phyloP scores from a whole-genome alignment of 2,888 invertebrate genomes.

The Helobdella robusta region DNA sequence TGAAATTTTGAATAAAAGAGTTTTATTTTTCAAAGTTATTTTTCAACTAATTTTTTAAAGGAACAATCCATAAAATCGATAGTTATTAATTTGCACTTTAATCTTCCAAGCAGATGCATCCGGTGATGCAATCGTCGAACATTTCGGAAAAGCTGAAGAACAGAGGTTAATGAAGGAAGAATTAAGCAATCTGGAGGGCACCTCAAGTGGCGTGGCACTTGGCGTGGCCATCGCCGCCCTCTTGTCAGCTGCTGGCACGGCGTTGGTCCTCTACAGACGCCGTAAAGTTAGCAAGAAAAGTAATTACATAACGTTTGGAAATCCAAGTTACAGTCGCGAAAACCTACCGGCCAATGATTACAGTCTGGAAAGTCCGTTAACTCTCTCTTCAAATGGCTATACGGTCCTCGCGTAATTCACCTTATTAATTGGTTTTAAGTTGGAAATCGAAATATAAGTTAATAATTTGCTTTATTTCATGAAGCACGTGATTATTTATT shows the following conservation, averaged over 20 bases:
- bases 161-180: neutral
- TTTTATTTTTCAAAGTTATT: too few relatives aligned
- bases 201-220: conserved; percentile 27
- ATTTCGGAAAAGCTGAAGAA: neutral
- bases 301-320: conserved; percentile 34
- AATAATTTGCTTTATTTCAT: too few relatives aligned
- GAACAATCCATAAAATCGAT: too few relatives aligned
- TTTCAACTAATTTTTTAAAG: too few relatives aligned
- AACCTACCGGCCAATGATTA: conserved; percentile 34
- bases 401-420: conserved; percentile 31
- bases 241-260: conserved; percentile 24
- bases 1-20: too few relatives aligned
- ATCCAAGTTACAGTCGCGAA: conserved; percentile 33
- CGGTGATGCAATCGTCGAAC: too few relatives aligned
- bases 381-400: conserved; percentile 33
- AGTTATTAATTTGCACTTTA: too few relatives aligned
- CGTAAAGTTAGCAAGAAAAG: conserved; percentile 29
- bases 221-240: conserved; percentile 29
- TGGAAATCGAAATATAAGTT: too few relatives aligned
- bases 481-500: too few relatives aligned
- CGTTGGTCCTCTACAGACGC: conserved; percentile 26
- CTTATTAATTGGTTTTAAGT: too few relatives aligned
- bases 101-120: too few relatives aligned
- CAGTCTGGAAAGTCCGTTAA: conserved; percentile 33
- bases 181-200: conserved; percentile 1